These are phyloP conservation scores for Chlamydotis undulata DNA, from an alignment of 2,113 vertebrate genomes.

Conservation along the genomic window DNA sequence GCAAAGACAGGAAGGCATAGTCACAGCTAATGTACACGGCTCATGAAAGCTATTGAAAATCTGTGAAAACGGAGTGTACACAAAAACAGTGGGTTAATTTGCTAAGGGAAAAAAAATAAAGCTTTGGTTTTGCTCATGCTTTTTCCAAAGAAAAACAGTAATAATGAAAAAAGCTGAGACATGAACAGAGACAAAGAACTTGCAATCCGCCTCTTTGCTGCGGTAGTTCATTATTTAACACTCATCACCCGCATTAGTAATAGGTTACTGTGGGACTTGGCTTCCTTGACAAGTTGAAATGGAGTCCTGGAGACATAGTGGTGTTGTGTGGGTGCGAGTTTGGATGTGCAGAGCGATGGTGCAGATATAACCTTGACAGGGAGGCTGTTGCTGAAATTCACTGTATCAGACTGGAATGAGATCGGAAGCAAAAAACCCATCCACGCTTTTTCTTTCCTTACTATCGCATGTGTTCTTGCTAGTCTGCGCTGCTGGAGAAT, in stretches of 20 bases:
- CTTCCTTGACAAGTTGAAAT: constrained; percentile 1
- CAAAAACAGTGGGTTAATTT: constrained; percentile 42
- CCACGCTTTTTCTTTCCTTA: neutral
- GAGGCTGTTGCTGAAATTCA: constrained; percentile 24
- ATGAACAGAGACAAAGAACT: neutral
- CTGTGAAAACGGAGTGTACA: constrained; percentile 4
- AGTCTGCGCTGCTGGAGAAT: neutral
- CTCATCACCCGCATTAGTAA: constrained; percentile 12
- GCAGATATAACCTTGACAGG: constrained; percentile 39
- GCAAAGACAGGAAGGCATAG: constrained; percentile 9
- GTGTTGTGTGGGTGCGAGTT: constrained; percentile 41
- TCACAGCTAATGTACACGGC: constrained; percentile 35
- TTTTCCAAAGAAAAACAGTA: constrained; percentile 10
- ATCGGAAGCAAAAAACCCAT: neutral
- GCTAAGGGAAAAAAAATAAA: neutral
- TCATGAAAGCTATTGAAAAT: constrained; percentile 30
- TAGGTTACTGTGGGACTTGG: constrained; percentile 18
- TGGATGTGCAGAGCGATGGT: constrained; percentile 40
- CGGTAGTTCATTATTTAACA: constrained; percentile 39
- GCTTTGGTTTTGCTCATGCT: neutral
- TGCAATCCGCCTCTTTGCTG: constrained; percentile 4
- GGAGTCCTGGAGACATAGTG: neutral
- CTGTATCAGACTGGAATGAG: constrained; percentile 1
- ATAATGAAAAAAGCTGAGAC: neutral
- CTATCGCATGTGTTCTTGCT: neutral